Conservation (phyloP, 2,888 invertebrate genomes). For the Tigriopus californicus region DNA sequence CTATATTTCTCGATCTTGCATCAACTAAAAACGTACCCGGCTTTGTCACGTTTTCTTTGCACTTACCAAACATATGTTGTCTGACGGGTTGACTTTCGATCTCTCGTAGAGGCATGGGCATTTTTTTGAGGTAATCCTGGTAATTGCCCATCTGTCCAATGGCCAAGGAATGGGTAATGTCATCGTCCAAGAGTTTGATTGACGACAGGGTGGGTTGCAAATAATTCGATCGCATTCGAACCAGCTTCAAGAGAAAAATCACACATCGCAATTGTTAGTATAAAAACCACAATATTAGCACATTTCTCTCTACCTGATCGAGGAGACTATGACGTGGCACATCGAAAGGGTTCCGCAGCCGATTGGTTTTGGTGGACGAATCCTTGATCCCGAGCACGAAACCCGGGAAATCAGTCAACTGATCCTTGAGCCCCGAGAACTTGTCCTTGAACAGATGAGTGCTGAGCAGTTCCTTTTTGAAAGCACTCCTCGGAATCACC, state of each 20-base stretch:
- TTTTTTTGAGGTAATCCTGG: slow-evolving; percentile 88
- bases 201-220: slow-evolving; percentile 43
- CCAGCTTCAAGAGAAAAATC: slow-evolving; percentile 3
- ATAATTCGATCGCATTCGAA: slow-evolving; percentile 79
- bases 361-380: slow-evolving; percentile 47
- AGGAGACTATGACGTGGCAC: slow-evolving; percentile 69
- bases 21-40: too few relatives aligned
- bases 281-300: background rate
- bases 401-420: slow-evolving; percentile 65
- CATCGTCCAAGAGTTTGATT: slow-evolving; percentile 27
- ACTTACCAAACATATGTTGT: slow-evolving; percentile 83
- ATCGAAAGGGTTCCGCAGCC: slow-evolving; percentile 68
- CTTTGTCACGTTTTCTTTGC: too few relatives aligned
- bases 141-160: slow-evolving; percentile 99
- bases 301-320: slow-evolving; percentile 56
- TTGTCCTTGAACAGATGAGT: slow-evolving; percentile 36
- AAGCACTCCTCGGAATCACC: background rate
- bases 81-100: slow-evolving; percentile 85
- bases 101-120: slow-evolving; percentile 76
- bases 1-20: too few relatives aligned
- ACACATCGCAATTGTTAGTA: background rate
- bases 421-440: slow-evolving; percentile 59
- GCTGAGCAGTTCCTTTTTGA: background rate
- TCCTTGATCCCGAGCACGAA: slow-evolving; percentile 33
- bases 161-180: slow-evolving; percentile 83